Base-by-base conservation (phyloP, 2,113 vertebrate genomes). In the Dasyurus viverrinus region DNA sequence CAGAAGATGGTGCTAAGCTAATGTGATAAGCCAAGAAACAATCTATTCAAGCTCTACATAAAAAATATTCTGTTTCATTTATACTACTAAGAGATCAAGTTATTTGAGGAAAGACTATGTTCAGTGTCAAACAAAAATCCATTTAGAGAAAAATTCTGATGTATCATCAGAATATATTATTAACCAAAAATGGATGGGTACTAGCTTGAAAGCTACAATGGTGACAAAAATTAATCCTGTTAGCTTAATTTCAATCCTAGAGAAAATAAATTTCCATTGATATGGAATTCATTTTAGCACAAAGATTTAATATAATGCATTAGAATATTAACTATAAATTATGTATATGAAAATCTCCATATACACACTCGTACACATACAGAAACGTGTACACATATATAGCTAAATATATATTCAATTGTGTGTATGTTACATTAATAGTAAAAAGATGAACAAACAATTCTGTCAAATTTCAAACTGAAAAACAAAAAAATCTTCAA, bases 1-100 rank as follows among this genome's bases (percentile, higher is more conserved):
- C 95, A 98, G 95, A 98, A 98, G 96, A 97, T 96, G 97, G 96
- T 98, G 97, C 97, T 98, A 98, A 96, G 92, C 94, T 89, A 95
- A 97, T 98, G 92, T 26, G 54, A 89, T 89, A 97, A 93, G 42
- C 26, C 54, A 96, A 89, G 2, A 92, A 97, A 93, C 57, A 54
- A 94, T 68, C 91, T 96, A 47, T 42, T 93, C 54, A 54, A 95
- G 10, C 93, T 92, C 2, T 46, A 26, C 89, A 22, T 4, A 90
- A 9, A 96, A 93, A 97, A 89, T 89, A 46, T 47, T 93, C 97
- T 90, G 53, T 57, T 54, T 25, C 50, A 90, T 95, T 96, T 94
- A 94, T n/a, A 4, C 54, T 84, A 90, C 47, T 93, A 91, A 91
- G 93, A 91, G 0, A 94, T 27, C n/a, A 68, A 94, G 96, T 68